These are phyloP conservation scores for Melanostigma gelatinosum DNA, from an alignment of 2,113 vertebrate species.

Conservation along the genomic window DNA sequence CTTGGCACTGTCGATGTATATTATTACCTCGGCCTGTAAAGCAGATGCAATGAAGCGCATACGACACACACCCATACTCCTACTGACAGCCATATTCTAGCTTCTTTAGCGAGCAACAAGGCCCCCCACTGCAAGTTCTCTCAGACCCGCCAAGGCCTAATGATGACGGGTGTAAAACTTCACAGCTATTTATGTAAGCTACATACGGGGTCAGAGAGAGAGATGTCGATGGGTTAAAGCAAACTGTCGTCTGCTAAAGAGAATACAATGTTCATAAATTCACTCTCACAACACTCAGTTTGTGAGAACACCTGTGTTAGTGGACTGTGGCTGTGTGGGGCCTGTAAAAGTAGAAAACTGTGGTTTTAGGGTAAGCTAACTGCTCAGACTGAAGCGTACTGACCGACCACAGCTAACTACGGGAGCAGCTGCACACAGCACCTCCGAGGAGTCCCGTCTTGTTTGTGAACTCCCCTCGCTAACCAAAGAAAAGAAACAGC, in stretches of 20 bases:
- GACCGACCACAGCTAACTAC: not conserved
- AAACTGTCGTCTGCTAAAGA: constrained; percentile 18
- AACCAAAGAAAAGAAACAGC: not conserved
- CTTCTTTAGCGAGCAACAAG: constrained; percentile 6
- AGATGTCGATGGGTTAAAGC: constrained; percentile 35
- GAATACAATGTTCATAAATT: not conserved
- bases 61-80: not conserved
- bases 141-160: constrained; percentile 40
- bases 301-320: constrained; percentile 5
- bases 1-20: constrained; percentile 15
- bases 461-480: not conserved
- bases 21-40: not conserved
- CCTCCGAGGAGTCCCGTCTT: not conserved
- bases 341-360: not conserved
- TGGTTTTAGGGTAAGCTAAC: not conserved
- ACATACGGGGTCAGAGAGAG: not conserved
- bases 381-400: not conserved
- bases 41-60: not conserved
- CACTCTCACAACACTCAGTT: not conserved
- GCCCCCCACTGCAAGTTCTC: constrained; percentile 30
- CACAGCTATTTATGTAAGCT: constrained; percentile 39
- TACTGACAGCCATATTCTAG: not conserved
- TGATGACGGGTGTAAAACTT: constrained; percentile 56
- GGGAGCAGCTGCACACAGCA: not conserved
- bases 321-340: not conserved